Evolutionary conservation across 1,140 invertebrate genomes (phyloP).

Genomic region (Drosophila prosaltans): DNA sequence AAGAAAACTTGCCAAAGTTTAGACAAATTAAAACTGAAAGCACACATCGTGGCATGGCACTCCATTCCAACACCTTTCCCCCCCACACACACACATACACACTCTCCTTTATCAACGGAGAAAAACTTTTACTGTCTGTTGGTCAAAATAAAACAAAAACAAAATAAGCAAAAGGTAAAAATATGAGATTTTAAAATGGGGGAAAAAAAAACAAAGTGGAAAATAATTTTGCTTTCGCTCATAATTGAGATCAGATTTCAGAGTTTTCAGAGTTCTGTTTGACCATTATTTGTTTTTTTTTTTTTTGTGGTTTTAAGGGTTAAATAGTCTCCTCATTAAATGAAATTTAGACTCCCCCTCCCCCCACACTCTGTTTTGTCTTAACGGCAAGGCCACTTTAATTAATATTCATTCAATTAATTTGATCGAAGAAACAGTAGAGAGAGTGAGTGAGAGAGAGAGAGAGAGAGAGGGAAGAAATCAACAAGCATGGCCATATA

Average conservation of each 20-base stretch:
- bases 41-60: slow-evolving; percentile 29
- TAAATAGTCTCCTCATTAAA: slow-evolving; percentile 31
- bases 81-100: neutral
- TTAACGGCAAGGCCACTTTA: slow-evolving; percentile 22
- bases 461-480: neutral
- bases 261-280: neutral
- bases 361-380: neutral
- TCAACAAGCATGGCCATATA: neutral
- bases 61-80: neutral
- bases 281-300: neutral
- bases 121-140: slow-evolving; percentile 12
- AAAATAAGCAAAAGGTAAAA: slow-evolving; percentile 5
- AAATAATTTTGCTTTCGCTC: slow-evolving; percentile 27
- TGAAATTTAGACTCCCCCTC: neutral
- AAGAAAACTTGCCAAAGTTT: slow-evolving; percentile 56
- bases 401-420: slow-evolving; percentile 61
- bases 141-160: slow-evolving; percentile 10
- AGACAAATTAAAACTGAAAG: slow-evolving; percentile 75
- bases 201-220: neutral
- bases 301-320: slow-evolving; percentile 12
- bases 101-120: neutral
- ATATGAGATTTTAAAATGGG: slow-evolving; percentile 3
- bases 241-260: slow-evolving; percentile 76
- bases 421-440: neutral
- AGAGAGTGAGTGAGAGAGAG: neutral